Conservation (phyloP, 92 coral and sea anemone genomes). For the Heteractis magnifica region DNA sequence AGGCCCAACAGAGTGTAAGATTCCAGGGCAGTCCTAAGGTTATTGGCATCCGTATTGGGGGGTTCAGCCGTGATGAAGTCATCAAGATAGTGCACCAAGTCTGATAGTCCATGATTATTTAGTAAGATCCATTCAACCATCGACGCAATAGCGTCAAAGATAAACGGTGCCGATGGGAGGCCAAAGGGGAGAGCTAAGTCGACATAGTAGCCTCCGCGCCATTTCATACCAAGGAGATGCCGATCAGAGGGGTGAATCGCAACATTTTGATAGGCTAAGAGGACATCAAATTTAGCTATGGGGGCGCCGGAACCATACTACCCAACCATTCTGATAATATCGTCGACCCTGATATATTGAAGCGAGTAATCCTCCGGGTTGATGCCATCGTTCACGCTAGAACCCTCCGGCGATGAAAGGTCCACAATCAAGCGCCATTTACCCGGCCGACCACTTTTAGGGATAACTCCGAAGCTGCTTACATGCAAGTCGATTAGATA, state of each 20-base stretch:
- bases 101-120: background rate
- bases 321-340: no score
- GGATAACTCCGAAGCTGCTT: background rate
- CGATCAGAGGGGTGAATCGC: no score
- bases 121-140: background rate
- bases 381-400: background rate
- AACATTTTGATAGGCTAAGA: no score
- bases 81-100: background rate
- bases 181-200: no score
- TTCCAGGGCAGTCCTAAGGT: background rate
- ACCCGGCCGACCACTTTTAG: no score
- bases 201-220: no score
- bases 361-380: background rate
- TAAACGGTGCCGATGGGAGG: no score
- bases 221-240: no score
- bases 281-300: no score
- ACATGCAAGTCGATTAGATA: background rate
- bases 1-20: constrained; percentile 1
- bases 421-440: constrained; percentile 1
- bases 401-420: background rate
- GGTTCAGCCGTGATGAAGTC: background rate
- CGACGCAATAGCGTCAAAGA: no score
- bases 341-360: no score
- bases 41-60: background rate
- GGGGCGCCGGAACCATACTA: no score